Conservation (phyloP, 2,113 vertebrate genomes). For the Neoarius graeffei region DNA sequence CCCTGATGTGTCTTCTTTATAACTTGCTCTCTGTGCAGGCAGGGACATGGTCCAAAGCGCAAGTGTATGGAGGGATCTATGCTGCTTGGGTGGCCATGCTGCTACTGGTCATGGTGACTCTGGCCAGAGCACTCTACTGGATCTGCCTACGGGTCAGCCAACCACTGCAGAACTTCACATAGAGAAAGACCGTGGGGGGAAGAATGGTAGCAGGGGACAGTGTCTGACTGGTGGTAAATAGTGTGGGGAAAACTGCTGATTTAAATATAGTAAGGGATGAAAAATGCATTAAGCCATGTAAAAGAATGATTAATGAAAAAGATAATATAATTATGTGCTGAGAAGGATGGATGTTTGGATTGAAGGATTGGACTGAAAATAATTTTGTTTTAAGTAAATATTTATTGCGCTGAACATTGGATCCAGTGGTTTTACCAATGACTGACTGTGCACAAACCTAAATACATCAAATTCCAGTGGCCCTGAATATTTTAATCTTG, state of each 20-base stretch:
- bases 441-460: slow-evolving; percentile 54
- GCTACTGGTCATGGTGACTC: slow-evolving; percentile 79
- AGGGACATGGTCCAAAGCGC: slow-evolving; percentile 82
- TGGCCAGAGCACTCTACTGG: slow-evolving; percentile 88
- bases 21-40: slow-evolving; percentile 66
- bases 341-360: neutral
- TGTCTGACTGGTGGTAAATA: neutral
- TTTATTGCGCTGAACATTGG: slow-evolving; percentile 50
- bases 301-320: neutral
- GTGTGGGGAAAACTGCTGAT: neutral
- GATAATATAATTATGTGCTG: neutral
- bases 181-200: slow-evolving; percentile 25
- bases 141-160: slow-evolving; percentile 82
- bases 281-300: neutral
- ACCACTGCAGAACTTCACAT: slow-evolving; percentile 78
- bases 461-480: slow-evolving; percentile 30
- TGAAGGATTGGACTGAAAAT: slow-evolving; percentile 4
- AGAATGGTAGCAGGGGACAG: neutral
- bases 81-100: slow-evolving; percentile 84
- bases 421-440: slow-evolving; percentile 41
- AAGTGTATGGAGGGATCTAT: slow-evolving; percentile 82
- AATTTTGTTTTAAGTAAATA: slow-evolving; percentile 48
- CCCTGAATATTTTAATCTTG: slow-evolving; percentile 26
- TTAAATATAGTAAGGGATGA: neutral
- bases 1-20: neutral